A percentile compares a stretch with the other conserved stretches of the same genome.
Conservation (phyloP, 2,888 invertebrate species). For the Eupithecia vulgata region DNA sequence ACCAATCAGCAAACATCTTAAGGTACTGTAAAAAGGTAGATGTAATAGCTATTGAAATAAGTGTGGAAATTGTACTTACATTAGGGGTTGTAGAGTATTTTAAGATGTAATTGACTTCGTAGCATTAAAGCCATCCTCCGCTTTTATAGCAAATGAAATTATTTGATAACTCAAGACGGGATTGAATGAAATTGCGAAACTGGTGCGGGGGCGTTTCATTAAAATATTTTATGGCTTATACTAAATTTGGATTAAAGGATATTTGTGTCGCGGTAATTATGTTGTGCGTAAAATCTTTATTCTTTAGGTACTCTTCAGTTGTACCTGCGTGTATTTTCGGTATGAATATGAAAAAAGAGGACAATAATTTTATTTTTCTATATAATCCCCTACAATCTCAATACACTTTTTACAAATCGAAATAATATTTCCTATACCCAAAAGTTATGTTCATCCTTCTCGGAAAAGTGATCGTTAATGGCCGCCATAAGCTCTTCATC, state of each 20-base stretch:
- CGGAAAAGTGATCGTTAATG: no score
- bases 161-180: slow-evolving; percentile 35
- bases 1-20: not conserved
- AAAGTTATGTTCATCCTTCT: no score
- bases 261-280: slow-evolving; percentile 14
- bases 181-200: slow-evolving; percentile 35
- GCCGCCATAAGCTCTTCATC: no score
- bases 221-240: slow-evolving; percentile 38
- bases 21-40: not conserved
- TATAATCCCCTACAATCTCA: no score
- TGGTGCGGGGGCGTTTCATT: slow-evolving; percentile 30
- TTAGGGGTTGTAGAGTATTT: slow-evolving; percentile 13
- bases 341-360: no score
- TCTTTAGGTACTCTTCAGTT: no score
- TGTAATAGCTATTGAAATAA: slow-evolving; percentile 2
- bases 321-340: no score
- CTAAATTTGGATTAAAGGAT: slow-evolving; percentile 30
- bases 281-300: not conserved
- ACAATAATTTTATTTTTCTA: no score
- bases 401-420: no score
- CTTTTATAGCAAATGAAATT: slow-evolving; percentile 38
- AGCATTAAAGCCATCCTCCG: slow-evolving; percentile 14
- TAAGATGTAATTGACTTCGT: slow-evolving; percentile 25
- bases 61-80: slow-evolving; percentile 8
- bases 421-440: no score